Evolutionary conservation across 2,888 invertebrate genomes (phyloP).

Genomic region (Coremacera marginata): DNA sequence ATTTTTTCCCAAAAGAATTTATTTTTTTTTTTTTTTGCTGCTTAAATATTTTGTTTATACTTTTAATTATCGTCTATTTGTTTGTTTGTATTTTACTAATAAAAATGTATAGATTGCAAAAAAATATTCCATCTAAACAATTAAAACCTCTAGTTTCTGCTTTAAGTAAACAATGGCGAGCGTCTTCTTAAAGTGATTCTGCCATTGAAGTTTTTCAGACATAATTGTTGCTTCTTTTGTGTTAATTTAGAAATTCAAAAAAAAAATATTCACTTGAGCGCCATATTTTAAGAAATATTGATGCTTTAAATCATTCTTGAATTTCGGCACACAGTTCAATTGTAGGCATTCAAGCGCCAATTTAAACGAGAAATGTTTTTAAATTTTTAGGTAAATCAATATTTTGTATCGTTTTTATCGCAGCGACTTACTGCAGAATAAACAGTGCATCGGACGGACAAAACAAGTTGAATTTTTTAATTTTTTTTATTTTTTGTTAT

Average conservation of each 20-base stretch:
- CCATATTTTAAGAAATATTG: background rate
- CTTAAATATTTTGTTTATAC: too few species aligned
- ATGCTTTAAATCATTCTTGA: background rate
- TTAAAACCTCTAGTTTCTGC: too few species aligned
- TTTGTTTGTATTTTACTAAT: too few species aligned
- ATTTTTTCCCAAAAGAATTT: too few species aligned
- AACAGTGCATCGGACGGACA: background rate
- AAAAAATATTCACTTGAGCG: background rate
- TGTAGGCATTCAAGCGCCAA: background rate
- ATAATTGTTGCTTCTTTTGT: background rate
- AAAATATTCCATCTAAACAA: too few species aligned
- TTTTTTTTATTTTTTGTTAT: background rate
- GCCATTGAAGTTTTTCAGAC: too few species aligned
- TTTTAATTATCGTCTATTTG: too few species aligned
- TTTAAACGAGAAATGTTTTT: background rate
- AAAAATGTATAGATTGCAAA: too few species aligned
- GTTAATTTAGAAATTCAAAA: background rate
- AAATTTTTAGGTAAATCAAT: background rate
- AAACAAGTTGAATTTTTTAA: slow-evolving; percentile 7
- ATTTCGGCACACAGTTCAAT: background rate
- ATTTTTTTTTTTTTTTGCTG: too few species aligned
- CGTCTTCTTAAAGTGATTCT: too few species aligned
- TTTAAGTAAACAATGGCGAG: too few species aligned
- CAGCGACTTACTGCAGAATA: background rate
- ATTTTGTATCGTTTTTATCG: background rate